Base-by-base conservation (phyloP, 2,797 vertebrate genomes). In the Tolypeutes matacus region DNA sequence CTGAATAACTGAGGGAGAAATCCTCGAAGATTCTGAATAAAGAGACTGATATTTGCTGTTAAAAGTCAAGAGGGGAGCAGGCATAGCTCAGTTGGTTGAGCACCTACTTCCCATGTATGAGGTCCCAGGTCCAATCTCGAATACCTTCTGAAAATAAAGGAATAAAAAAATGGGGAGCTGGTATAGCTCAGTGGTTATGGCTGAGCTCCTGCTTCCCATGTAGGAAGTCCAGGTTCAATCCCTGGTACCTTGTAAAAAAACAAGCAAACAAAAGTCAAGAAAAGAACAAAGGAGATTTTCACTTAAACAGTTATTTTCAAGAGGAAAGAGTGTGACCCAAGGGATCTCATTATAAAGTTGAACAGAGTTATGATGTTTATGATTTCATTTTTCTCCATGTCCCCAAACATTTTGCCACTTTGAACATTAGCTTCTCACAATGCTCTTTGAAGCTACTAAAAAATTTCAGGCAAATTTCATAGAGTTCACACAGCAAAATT, bases 331-430 rank as follows among this genome's bases (percentile, higher is more conserved):
- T 23, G 60, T 31, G 21, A 78, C 70, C 78, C 72, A 46, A 29
- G 64, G 53, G 85, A 53, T 18, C 53, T 95, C 62, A 84, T 92
- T 84, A 92, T 36, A 36, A 90, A 92, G 29, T 42, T 70, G 34
- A 65, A 34, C 2, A 15, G 21, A 77, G 39, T 62, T 69, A 29
- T 13, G 39, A 18, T 84, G 31, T 70, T 84, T 62, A 56, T 56
- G 46, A 70, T 42, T 29, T 83, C 29, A 36, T 36, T 36, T 49
- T 70, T 86, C 60, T 67, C 53, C 31, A 20, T 58, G 51, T 69
- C 83, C n/a, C 69, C 27, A 49, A 51, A 20, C 85, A 77, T 70
- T 70, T 23, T 83, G 62, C 70, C 53, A 64, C 56, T 70, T 82
- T 86, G 18, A 14, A 70, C 83, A 83, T 88, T 4, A 29, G 15